A percentile compares a stretch with the other conserved stretches of the same genome.
These are phyloP conservation scores for Malacoraja senta DNA, from an alignment of 2,797 vertebrate species.

Conservation along the genomic window DNA sequence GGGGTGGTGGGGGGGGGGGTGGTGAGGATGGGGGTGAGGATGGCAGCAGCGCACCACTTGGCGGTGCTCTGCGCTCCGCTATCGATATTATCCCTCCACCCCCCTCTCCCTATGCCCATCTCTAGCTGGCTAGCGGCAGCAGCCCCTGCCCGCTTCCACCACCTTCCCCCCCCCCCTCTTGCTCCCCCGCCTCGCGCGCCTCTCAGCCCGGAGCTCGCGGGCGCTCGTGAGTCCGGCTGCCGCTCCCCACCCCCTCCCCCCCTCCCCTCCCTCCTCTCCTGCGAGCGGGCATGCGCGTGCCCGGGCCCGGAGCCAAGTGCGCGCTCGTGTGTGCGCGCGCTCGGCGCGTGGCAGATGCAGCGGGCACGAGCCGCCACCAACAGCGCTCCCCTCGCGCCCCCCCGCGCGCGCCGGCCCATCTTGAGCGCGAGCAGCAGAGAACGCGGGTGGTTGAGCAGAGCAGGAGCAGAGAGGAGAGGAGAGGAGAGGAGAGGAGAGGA, in stretches of 20 bases:
- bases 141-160: not conserved
- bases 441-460: not conserved
- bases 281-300: not conserved
- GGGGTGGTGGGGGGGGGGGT: not conserved
- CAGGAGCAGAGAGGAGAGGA: no score
- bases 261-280: not conserved
- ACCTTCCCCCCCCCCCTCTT: not conserved
- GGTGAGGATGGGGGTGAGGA: no score
- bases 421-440: not conserved
- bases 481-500: not conserved
- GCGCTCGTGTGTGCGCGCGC: no score
- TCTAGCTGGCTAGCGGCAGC: not conserved
- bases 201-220: no score
- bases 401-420: not conserved
- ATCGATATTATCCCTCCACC: no score
- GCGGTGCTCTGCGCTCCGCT: not conserved
- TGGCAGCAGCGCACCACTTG: not conserved
- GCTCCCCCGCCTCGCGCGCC: not conserved
- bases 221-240: no score
- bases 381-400: not conserved
- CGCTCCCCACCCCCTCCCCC: not conserved
- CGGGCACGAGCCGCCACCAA: slow-evolving; percentile 15
- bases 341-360: not conserved
- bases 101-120: no score
- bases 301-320: no score